Percentiles rank a stretch among this genome's conserved stretches.
phyloP scores from a whole-genome alignment of 1,140 invertebrate species.

The Mylabris phalerata region DNA sequence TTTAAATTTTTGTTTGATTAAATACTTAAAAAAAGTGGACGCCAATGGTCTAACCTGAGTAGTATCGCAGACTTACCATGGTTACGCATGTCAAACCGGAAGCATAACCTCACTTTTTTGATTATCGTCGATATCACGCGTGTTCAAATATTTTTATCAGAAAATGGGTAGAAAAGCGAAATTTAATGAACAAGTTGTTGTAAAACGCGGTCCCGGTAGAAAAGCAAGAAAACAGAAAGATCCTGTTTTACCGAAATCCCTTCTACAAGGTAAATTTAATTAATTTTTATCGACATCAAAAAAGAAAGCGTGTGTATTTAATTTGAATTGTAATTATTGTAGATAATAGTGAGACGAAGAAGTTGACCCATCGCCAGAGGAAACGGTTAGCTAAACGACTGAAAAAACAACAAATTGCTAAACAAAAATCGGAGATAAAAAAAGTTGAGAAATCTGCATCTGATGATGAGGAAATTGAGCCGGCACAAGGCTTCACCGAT shows the following conservation, averaged over 20 bases:
- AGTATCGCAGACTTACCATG: too few species aligned
- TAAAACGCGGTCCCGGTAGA: slow-evolving; percentile 73
- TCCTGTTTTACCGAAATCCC: slow-evolving; percentile 59
- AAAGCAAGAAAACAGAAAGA: slow-evolving; percentile 80
- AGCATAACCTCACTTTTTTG: too few species aligned
- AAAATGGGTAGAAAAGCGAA: slow-evolving; percentile 84
- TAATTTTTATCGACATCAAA: too few species aligned
- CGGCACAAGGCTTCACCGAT: slow-evolving; percentile 52
- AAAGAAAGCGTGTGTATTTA: too few species aligned
- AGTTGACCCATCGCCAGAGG: slow-evolving; percentile 61
- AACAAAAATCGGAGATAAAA: slow-evolving; percentile 4
- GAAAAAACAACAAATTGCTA: slow-evolving; percentile 51
- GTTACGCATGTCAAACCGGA: too few species aligned
- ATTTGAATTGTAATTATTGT: neutral
- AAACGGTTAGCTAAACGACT: slow-evolving; percentile 55
- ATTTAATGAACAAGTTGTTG: slow-evolving; percentile 57
- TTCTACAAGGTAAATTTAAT: slow-evolving; percentile 27
- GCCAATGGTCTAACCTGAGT: too few species aligned
- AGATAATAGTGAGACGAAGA: slow-evolving; percentile 46
- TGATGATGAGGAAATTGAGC: neutral
- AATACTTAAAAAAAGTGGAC: too few species aligned
- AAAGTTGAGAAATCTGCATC: slow-evolving; percentile 8
- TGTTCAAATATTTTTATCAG: slow-evolving; percentile 7
- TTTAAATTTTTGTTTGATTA: too few species aligned
- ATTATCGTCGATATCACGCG: neutral